A percentile compares a stretch with the other conserved stretches of the same genome.
Evolutionary conservation across 2,797 vertebrate genomes (phyloP).

Genomic region (Coendou prehensilis): DNA sequence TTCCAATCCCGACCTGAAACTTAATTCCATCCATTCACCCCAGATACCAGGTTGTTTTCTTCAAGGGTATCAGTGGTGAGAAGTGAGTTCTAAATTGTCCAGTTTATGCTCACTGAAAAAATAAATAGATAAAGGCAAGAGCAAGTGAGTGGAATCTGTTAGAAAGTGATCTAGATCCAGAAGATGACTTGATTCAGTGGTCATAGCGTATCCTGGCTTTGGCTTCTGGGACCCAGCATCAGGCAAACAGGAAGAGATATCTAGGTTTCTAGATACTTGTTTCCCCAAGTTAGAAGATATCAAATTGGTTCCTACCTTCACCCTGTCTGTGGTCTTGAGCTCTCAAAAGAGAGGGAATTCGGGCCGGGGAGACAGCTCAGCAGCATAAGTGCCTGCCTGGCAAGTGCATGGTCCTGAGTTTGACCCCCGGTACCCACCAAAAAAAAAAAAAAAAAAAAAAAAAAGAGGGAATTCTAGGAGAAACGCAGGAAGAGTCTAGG

Average conservation of each 20-base stretch:
- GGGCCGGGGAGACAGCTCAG: too few relatives aligned
- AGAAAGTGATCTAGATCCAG: conserved; percentile 55
- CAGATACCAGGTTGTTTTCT: not conserved
- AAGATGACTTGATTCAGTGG: conserved; percentile 40
- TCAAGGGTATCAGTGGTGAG: conserved; percentile 1
- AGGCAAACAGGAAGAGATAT: not conserved
- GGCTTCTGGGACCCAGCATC: not conserved
- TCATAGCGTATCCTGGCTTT: not conserved
- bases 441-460: not conserved
- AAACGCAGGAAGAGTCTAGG: not conserved
- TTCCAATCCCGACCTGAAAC: conserved; percentile 2
- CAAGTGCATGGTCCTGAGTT: too few relatives aligned
- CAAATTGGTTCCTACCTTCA: conserved; percentile 5
- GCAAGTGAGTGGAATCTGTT: not conserved
- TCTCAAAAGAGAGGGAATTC: conserved; percentile 15
- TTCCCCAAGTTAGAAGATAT: conserved; percentile 45
- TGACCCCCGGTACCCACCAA: too few relatives aligned
- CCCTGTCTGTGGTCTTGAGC: not conserved
- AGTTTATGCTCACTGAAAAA: conserved; percentile 1
- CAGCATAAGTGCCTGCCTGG: too few relatives aligned
- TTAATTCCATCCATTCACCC: conserved; percentile 35
- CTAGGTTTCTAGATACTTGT: conserved; percentile 3
- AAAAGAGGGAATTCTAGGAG: conserved; percentile 28
- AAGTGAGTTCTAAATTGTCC: not conserved
- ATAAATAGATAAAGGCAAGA: conserved; percentile 15